These are phyloP conservation scores for Psylliodes chrysocephalus DNA, from an alignment of 2,888 invertebrate genomes.

Conservation along the genomic window DNA sequence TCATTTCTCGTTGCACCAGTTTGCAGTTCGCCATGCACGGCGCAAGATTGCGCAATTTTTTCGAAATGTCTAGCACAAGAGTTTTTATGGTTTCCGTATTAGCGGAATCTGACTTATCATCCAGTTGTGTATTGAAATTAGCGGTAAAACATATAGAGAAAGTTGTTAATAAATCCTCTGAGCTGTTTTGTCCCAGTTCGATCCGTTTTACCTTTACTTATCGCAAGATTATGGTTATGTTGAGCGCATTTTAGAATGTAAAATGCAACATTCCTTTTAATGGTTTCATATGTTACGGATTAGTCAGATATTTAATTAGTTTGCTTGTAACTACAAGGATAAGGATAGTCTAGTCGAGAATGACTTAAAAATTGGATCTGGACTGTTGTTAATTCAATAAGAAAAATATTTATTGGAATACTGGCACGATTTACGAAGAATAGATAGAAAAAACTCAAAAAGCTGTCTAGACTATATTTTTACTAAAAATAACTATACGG, in stretches of 20 bases:
- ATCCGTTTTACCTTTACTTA: conserved; percentile 17
- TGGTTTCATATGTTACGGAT: too few species aligned
- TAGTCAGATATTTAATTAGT: too few species aligned
- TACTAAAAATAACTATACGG: too few species aligned
- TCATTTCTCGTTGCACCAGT: background rate
- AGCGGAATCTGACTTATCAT: conserved; percentile 1
- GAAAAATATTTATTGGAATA: too few species aligned
- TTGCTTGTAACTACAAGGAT: too few species aligned
- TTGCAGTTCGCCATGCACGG: too few species aligned
- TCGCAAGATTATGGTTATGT: background rate
- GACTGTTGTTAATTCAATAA: too few species aligned
- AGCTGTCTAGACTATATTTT: too few species aligned
- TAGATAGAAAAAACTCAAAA: too few species aligned
- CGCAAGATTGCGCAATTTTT: conserved; percentile 5
- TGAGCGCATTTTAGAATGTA: background rate
- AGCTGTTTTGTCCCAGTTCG: conserved; percentile 24
- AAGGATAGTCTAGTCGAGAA: too few species aligned
- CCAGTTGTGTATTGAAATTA: background rate
- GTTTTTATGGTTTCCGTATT: background rate
- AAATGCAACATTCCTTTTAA: background rate
- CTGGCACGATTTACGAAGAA: too few species aligned
- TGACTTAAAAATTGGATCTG: too few species aligned
- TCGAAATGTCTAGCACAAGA: background rate
- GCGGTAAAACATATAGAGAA: conserved; percentile 21
- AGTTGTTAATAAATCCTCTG: conserved; percentile 26